Evolutionary conservation across 2,113 vertebrate species (phyloP).

Genomic region (Phainopepla nitens): DNA sequence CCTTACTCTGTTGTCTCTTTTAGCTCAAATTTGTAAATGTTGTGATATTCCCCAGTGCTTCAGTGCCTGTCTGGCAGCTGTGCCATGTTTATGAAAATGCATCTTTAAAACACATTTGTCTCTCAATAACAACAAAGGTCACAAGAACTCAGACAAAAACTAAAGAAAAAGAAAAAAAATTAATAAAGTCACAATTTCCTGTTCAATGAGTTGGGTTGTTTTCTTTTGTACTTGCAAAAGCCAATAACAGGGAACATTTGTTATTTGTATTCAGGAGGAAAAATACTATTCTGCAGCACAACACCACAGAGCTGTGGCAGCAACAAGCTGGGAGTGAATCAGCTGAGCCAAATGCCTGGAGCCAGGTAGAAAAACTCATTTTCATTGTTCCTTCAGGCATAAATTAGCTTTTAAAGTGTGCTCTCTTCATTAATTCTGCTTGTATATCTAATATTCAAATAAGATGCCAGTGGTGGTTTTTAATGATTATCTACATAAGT

Average conservation of each 20-base stretch:
- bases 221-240: conserved; percentile 26
- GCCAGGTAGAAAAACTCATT: conserved; percentile 44
- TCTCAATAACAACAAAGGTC: conserved; percentile 16
- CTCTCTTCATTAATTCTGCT: background rate
- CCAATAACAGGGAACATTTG: conserved; percentile 14
- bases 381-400: background rate
- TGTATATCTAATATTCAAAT: background rate
- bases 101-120: conserved; percentile 35
- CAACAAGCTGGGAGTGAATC: background rate
- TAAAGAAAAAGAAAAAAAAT: background rate
- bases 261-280: conserved; percentile 59
- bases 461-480: background rate
- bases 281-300: background rate
- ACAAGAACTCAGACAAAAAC: background rate
- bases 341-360: background rate
- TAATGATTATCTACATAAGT: background rate
- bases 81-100: conserved; percentile 32
- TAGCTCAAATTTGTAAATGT: conserved; percentile 24
- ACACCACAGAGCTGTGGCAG: background rate
- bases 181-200: conserved; percentile 54
- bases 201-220: background rate
- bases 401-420: background rate
- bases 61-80: conserved; percentile 28
- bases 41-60: conserved; percentile 29
- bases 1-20: background rate